Evolutionary conservation across 2,797 vertebrate species (phyloP).

Genomic region (Gallirallus australis): DNA sequence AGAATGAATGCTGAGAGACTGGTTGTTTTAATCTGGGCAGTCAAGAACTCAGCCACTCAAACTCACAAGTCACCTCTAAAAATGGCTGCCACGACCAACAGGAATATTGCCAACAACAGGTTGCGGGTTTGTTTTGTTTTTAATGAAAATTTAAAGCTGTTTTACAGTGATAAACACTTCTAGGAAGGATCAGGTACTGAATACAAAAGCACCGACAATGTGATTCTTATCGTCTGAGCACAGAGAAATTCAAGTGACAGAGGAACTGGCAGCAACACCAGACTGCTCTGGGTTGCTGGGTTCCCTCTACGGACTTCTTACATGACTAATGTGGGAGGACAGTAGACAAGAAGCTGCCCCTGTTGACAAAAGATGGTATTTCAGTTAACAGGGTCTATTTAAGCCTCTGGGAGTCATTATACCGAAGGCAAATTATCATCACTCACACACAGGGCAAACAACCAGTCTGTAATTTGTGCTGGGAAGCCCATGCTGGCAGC

Average conservation of each 20-base stretch:
- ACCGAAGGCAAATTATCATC: not conserved
- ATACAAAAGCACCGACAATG: not conserved
- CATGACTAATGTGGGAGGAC: not conserved
- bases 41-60: not conserved
- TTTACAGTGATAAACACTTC: conserved; percentile 39
- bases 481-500: not conserved
- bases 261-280: not conserved
- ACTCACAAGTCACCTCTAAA: conserved; percentile 24
- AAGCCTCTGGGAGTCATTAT: not conserved
- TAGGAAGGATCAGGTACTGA: conserved; percentile 20
- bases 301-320: not conserved
- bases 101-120: not conserved
- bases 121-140: conserved; percentile 12
- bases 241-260: not conserved
- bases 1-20: not conserved
- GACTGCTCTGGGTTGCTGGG: not conserved
- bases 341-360: not conserved
- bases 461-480: not conserved
- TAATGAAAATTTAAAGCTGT: conserved; percentile 39
- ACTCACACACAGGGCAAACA: not conserved
- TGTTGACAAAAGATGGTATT: not conserved
- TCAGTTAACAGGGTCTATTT: not conserved
- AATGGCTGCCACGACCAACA: not conserved
- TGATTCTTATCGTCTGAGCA: conserved; percentile 9
- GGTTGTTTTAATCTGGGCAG: not conserved